Percentiles rank a stretch among this genome's conserved stretches.
Conservation (phyloP, 2,113 vertebrate genomes). For the Alaudala cheleensis region DNA sequence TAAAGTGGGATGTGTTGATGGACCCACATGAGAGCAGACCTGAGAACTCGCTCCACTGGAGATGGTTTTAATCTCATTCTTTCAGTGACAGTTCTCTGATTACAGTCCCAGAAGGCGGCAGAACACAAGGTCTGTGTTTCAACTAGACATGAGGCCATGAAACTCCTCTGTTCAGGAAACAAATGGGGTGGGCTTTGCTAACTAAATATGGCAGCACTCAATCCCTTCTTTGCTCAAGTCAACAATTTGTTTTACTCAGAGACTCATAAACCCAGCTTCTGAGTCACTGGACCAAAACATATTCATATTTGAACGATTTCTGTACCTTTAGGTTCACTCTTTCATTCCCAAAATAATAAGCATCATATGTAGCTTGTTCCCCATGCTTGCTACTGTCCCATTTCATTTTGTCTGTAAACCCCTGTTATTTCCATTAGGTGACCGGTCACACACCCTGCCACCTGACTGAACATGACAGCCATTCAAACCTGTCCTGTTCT, state of each 20-base stretch:
- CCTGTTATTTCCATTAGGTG: not conserved
- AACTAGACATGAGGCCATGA: not conserved
- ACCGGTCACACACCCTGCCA: not conserved
- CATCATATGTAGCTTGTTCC: not conserved
- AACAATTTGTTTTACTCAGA: not conserved
- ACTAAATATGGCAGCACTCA: not conserved
- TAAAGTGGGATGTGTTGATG: not conserved
- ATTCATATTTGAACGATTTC: not conserved
- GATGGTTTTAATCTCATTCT: slow-evolving; percentile 26
- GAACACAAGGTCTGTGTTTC: not conserved
- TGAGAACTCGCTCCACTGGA: not conserved
- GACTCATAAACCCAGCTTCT: not conserved
- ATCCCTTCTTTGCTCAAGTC: not conserved
- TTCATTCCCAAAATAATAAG: not conserved
- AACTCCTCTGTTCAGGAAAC: not conserved
- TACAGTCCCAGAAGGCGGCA: not conserved
- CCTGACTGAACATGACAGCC: not conserved
- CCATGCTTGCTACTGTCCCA: not conserved
- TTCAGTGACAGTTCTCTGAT: not conserved
- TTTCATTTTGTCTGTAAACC: not conserved
- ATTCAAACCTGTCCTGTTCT: not conserved
- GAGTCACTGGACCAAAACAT: not conserved
- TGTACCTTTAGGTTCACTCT: not conserved
- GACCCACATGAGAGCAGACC: not conserved
- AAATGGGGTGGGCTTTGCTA: not conserved